Base-by-base conservation (phyloP, 2,113 vertebrate genomes). In the Dascyllus trimaculatus region DNA sequence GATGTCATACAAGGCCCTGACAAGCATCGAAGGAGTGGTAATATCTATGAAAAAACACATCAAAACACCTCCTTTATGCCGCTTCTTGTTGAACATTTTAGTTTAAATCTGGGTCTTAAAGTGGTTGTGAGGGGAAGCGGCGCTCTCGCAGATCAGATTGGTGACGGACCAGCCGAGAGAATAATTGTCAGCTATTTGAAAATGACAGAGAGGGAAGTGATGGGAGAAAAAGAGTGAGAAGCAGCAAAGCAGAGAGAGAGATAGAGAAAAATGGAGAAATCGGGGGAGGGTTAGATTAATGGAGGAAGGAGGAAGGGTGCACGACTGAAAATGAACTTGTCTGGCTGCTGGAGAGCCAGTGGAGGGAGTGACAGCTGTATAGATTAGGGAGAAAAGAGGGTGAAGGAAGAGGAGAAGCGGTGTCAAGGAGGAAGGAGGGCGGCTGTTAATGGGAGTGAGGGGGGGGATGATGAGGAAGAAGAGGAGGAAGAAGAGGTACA, bases 331-430 rank as follows among this genome's bases (percentile, higher is more conserved):
- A 91, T 90, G 82, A 90, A 91, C 82, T 90, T 85, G 78, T 86
- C 84, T 66, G n/a, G 64, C 78, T 65, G 73, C 80, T 76, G 43
- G 71, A 80, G 66, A 86, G 61, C 75, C 88, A 89, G 73, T 89
- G 85, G 78, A 89, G 80, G 87, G 86, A 81, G 82, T 84, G 88
- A 92, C 91, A 88, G 84, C 76, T 78, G 40, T 87, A 88, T 85
- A 75, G 78, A 90, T 85, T 84, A 86, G 67, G 71, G 65, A 40
- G 57, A 75, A 75, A 79, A 63, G 58, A 75, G 69, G 4, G 43
- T 4, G 26, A 26, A 63, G 10, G 38, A 84, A 24, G 48, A 53
- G 13, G 19, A 32, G 13, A 43, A 15, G 35, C 22, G 19, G 29
- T 17, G 49, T 51, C n/a, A 25, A 53, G 53, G 21, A 51, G 45